phyloP scores from a whole-genome alignment of 2,797 vertebrate species.

The Rhinichthys osculus region DNA sequence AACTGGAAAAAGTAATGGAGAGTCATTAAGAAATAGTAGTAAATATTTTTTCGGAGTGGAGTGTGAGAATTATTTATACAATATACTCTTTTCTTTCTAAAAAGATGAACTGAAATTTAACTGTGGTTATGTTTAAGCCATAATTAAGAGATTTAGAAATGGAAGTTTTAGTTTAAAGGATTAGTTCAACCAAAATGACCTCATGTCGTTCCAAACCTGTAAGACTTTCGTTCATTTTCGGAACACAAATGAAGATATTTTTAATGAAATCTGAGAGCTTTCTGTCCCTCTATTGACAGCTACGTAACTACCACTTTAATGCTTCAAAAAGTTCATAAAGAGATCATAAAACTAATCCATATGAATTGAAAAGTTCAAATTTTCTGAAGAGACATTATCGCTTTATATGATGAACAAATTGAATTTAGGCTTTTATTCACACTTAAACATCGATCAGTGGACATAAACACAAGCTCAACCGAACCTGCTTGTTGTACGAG shows the following conservation, averaged over 20 bases:
- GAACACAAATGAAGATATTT: not conserved
- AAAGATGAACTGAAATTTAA: fast-evolving
- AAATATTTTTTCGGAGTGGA: not conserved
- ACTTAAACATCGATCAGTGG: not conserved
- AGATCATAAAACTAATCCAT: not conserved
- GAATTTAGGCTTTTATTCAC: not conserved
- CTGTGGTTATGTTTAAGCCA: not conserved
- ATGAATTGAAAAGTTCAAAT: not conserved
- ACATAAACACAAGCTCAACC: too few species aligned
- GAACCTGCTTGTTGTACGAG: too few species aligned
- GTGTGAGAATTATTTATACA: not conserved
- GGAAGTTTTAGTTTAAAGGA: not conserved
- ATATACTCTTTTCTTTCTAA: not conserved
- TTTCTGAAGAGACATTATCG: not conserved
- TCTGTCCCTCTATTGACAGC: not conserved
- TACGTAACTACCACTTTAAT: not conserved
- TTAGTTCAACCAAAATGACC: not conserved
- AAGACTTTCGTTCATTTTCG: not conserved
- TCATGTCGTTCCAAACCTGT: not conserved
- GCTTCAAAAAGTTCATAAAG: not conserved
- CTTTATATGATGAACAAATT: not conserved
- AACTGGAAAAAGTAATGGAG: not conserved
- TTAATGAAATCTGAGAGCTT: not conserved
- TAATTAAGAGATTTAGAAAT: not conserved
- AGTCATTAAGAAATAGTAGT: not conserved